phyloP scores from a whole-genome alignment of 1,140 invertebrate species.

The Drosophila bipectinata region DNA sequence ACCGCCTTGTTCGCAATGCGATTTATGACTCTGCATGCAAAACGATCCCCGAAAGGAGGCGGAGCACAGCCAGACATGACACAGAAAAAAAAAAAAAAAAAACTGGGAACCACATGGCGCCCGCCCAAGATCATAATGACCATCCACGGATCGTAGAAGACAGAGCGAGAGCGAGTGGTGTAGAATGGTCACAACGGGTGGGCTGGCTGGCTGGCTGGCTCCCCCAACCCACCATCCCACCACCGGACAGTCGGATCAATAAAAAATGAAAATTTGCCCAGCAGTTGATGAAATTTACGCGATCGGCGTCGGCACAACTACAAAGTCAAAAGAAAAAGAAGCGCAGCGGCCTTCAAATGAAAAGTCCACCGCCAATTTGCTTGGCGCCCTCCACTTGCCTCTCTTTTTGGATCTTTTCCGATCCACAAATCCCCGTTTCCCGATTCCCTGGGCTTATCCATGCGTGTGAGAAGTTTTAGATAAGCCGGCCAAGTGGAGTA shows the following conservation, averaged over 20 bases:
- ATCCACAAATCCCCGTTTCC: neutral
- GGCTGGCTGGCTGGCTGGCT: constrained; percentile 12
- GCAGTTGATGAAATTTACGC: constrained; percentile 82
- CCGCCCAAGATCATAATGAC: constrained; percentile 55
- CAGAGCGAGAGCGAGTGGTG: neutral
- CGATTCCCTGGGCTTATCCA: constrained; percentile 4
- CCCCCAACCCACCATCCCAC: too few species aligned
- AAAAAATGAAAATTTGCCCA: constrained; percentile 72
- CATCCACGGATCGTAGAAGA: neutral
- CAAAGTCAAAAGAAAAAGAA: constrained; percentile 54
- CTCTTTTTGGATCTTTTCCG: neutral
- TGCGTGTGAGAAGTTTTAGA: constrained; percentile 81
- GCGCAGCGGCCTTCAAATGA: constrained; percentile 40
- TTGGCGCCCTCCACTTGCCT: constrained; percentile 31
- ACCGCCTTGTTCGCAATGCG: constrained; percentile 63
- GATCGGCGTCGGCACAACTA: constrained; percentile 73
- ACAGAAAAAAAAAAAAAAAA: constrained; percentile 21
- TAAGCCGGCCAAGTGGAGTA: constrained; percentile 43
- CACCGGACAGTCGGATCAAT: constrained; percentile 45
- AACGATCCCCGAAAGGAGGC: constrained; percentile 22
- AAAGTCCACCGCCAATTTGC: constrained; percentile 69
- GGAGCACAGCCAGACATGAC: constrained; percentile 17
- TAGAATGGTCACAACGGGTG: constrained; percentile 54
- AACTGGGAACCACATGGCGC: constrained; percentile 62
- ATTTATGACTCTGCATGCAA: constrained; percentile 81